Base-by-base conservation (phyloP, 35 echinoderm and acorn worm species). In the Acanthaster planci region DNA sequence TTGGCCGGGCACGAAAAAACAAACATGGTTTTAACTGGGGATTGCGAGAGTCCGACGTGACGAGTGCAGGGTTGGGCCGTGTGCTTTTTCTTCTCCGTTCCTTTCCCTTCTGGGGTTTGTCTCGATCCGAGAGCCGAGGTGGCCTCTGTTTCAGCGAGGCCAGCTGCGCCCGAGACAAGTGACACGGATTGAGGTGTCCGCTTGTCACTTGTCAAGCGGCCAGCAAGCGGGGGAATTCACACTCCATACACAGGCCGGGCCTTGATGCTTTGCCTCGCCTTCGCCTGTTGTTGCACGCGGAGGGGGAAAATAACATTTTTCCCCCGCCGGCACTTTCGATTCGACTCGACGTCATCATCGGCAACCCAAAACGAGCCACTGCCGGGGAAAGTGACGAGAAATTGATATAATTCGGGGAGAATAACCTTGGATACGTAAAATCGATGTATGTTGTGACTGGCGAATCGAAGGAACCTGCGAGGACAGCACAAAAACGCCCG, bases 1-100 rank as follows among this genome's bases (percentile, higher is more conserved):
- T 26, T 27, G 64, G 64, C 64, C 64, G 64, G 26, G 64, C 64
- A 34, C 64, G 64, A 72, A 72, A 72, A 72, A 72, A 72, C 64
- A 72, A 72, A 72, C 64, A 72, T 23, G 64, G 64, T 72, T 72
- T 72, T 72, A 72, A 72, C 64, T 72, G 23, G 26, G 64, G 64
- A 72, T 72, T 72, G 23, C 26, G 64, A 30, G 22, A 72, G 22
- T 34, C 64, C 26, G 23, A 6, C 42, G 64, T 72, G 64, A 72
- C 64, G 64, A 72, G 26, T 72, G 64, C 26, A 22, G 10, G 64
- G 18, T 72, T 21, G 64, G 64, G 18, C 64, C 64, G 2, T 26
- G 64, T 72, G 42, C 42, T 47, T 47, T 72, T 72, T 72, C 4
- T 26, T 72, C 34, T 72, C 23, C n/a, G 14, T 72, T 72, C 64